Evolutionary conservation across 1,140 invertebrate genomes (phyloP).

Genomic region (Antheraea mylitta): DNA sequence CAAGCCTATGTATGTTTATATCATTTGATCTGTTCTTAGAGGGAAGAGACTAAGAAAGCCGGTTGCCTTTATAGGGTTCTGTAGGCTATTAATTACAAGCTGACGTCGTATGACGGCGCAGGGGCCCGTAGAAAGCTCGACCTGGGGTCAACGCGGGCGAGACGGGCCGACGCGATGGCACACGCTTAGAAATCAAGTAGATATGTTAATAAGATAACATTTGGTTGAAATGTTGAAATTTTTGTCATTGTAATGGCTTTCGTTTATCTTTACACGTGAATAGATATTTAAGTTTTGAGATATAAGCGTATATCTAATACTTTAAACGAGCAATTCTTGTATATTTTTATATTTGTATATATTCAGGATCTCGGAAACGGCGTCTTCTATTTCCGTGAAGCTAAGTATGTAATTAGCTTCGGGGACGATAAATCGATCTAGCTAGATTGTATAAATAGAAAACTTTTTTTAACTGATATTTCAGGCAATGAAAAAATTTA

Average conservation of each 20-base stretch:
- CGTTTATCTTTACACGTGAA: neutral
- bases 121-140: conserved; percentile 44
- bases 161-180: conserved; percentile 18
- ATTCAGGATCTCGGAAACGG: no score
- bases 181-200: conserved; percentile 27
- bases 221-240: neutral
- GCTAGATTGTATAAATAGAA: no score
- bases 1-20: neutral
- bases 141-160: conserved; percentile 30
- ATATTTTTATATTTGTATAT: no score
- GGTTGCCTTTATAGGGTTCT: conserved; percentile 30
- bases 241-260: conserved; percentile 1
- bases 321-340: no score
- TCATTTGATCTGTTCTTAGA: neutral
- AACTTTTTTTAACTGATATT: no score
- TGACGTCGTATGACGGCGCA: conserved; percentile 32
- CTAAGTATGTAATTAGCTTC: no score
- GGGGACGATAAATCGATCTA: no score
- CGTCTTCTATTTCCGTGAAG: no score
- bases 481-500: no score
- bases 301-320: no score
- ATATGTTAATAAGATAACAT: conserved; percentile 23
- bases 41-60: neutral
- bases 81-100: conserved; percentile 39
- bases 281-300: neutral